Percentiles rank a stretch among this genome's conserved stretches.
Conservation (phyloP, 2,113 vertebrate genomes). For the Rhabdomys dilectus region DNA sequence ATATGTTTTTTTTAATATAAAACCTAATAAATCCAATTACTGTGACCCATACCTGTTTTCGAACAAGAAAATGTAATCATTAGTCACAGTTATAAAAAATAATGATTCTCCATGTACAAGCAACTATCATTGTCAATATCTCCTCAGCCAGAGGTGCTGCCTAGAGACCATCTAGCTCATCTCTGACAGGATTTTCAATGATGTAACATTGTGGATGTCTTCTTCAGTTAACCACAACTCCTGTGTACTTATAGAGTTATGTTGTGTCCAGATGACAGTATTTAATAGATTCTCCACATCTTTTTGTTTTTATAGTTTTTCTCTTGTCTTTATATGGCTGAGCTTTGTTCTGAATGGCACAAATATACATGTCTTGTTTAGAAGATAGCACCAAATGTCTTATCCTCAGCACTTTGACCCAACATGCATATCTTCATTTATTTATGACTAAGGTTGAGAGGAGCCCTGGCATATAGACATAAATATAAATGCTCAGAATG, state of each 20-base stretch:
- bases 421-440: neutral
- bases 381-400: neutral
- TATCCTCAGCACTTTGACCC: neutral
- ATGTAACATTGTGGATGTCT: neutral
- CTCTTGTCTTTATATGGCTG: neutral
- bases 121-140: neutral
- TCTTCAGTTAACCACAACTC: neutral
- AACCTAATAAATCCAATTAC: neutral
- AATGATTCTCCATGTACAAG: neutral
- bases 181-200: neutral
- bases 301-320: neutral
- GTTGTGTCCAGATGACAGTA: neutral
- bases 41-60: neutral
- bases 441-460: neutral
- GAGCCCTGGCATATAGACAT: neutral
- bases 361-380: neutral
- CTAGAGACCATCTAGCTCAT: neutral
- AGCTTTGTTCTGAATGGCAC: neutral
- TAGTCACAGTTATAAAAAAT: neutral
- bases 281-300: neutral
- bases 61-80: neutral
- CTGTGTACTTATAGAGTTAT: neutral
- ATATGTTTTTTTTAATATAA: neutral
- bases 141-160: neutral
- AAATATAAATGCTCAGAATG: neutral